Evolutionary conservation across 2,888 invertebrate genomes (phyloP).

Genomic region (Polydrusus tereticollis): DNA sequence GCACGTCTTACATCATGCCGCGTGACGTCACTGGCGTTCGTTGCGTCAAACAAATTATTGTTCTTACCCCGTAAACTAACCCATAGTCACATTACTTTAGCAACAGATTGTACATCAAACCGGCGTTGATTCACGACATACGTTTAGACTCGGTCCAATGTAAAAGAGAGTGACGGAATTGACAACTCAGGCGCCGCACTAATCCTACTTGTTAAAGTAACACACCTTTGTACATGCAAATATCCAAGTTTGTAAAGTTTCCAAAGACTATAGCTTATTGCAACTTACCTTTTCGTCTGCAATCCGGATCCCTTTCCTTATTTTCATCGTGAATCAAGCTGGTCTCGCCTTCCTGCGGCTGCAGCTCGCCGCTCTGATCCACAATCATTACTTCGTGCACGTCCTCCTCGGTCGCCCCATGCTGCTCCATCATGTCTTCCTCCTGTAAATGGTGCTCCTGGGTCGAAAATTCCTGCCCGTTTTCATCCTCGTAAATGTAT

Average conservation of each 20-base stretch:
- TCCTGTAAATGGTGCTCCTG: constrained; percentile 31
- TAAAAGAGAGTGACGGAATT: not conserved
- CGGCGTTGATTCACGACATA: not conserved
- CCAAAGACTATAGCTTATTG: not conserved
- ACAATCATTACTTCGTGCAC: constrained; percentile 45
- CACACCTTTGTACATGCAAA: constrained; percentile 13
- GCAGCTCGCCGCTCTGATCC: constrained; percentile 24
- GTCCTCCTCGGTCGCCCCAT: constrained; percentile 16
- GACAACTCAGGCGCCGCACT: not conserved
- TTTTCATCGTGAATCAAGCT: constrained; percentile 19
- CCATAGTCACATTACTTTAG: not conserved
- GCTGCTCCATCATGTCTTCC: constrained; percentile 18
- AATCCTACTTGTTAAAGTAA: constrained; percentile 3
- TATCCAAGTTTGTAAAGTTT: not conserved
- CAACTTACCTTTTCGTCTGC: constrained; percentile 39
- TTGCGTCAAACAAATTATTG: no score
- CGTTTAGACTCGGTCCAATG: not conserved
- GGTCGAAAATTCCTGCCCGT: constrained; percentile 39
- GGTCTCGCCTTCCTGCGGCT: not conserved
- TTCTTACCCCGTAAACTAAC: no score
- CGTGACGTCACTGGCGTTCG: no score
- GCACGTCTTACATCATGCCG: no score
- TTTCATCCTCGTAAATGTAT: constrained; percentile 44
- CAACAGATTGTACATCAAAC: not conserved
- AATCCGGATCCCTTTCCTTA: constrained; percentile 42